Conservation (phyloP, 1,140 invertebrate species). For the Aleiodes sp. region DNA sequence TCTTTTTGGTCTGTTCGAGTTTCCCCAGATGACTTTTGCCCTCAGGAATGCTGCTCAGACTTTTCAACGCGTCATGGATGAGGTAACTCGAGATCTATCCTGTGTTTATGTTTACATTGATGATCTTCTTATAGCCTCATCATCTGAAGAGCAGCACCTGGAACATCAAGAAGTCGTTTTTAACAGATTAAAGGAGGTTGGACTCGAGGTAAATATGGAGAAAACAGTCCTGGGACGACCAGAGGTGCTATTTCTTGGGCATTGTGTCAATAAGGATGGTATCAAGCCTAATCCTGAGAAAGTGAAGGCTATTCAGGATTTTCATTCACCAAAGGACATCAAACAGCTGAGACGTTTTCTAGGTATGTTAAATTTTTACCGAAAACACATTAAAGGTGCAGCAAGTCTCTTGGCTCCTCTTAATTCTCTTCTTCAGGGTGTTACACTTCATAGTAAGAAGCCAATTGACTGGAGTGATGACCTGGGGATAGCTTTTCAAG, state of each 20-base stretch:
- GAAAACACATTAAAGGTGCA: no score
- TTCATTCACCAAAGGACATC: no score
- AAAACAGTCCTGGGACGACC: conserved; percentile 40
- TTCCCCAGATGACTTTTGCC: conserved; percentile 48
- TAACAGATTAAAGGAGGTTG: conserved; percentile 28
- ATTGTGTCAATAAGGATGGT: conserved; percentile 19
- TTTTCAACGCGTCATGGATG: conserved; percentile 62
- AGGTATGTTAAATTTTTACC: no score
- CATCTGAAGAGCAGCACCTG: conserved; percentile 36
- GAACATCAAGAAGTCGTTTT: conserved; percentile 35
- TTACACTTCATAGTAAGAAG: no score
- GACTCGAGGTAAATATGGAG: conserved; percentile 36
- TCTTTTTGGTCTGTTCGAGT: conserved; percentile 49
- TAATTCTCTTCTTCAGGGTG: no score
- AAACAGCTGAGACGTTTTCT: no score
- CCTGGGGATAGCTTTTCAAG: no score
- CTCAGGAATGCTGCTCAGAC: conserved; percentile 36
- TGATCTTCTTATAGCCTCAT: conserved; percentile 36
- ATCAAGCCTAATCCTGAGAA: no score
- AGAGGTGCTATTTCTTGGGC: conserved; percentile 37
- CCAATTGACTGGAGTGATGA: no score
- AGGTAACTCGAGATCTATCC: conserved; percentile 40
- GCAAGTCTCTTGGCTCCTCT: no score
- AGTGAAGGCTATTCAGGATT: no score
- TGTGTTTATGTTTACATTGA: conserved; percentile 39